Base-by-base conservation (phyloP, 2,113 vertebrate genomes). In the Stigmatopora nigra region DNA sequence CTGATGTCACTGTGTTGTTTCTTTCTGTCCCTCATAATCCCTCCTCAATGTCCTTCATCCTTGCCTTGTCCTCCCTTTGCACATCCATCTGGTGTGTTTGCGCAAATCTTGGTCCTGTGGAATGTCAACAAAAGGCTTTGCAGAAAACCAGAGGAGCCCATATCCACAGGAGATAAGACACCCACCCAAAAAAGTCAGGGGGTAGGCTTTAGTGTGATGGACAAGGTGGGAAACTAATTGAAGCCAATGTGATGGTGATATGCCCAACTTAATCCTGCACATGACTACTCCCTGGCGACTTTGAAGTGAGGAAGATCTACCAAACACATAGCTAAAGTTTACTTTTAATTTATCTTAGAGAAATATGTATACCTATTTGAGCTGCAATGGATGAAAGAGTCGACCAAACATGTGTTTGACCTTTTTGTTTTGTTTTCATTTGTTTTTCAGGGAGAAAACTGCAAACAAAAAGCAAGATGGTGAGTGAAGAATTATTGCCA, bases 91-190 rank as follows among this genome's bases (percentile, higher is more conserved):
- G 84, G 77, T 78, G 69, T 90, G 86, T 90, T 91, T 91, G 88
- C 80, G 79, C 76, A 89, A 84, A 86, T 80, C 79, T 83, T 57
- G 81, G 81, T 84, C 85, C 77, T 83, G 80, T 84, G 88, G 90
- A 90, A 91, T 91, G 90, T 90, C 89, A 91, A 90, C 86, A 91
- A 22, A 49, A 52, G 77, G 74, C 78, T 88, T 89, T 87, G 81
- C 88, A 82, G 73, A 76, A 74, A 83, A 80, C 77, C 78, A 76
- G 61, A 78, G 83, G 79, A 84, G 83, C 81, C 78, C 68, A 76
- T 72, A 84, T 85, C 77, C 77, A 86, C 69, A 69, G 68, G 55
- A 89, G 89, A 87, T 87, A 84, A 89, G 78, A 76, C 76, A 31
- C 78, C 81, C 69, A 68, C 51, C 62, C n/a, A n/a, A n/a, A 31